These are phyloP conservation scores for Crotalus horridus DNA, from an alignment of 2,113 vertebrate species.

Conservation along the genomic window DNA sequence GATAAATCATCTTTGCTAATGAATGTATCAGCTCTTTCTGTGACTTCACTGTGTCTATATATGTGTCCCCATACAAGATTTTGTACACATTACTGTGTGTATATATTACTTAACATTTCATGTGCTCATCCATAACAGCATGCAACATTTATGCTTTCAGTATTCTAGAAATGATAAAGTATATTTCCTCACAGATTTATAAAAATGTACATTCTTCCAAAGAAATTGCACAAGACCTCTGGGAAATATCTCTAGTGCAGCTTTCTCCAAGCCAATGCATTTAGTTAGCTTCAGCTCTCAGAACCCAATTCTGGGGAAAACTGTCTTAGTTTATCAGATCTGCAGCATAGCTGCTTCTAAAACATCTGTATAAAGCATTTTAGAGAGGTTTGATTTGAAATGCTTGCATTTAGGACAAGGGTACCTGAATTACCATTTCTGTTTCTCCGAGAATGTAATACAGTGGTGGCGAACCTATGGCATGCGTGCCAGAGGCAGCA, in stretches of 20 bases:
- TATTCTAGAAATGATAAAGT: background rate
- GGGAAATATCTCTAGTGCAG: background rate
- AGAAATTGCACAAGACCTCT: background rate
- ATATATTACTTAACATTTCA: background rate
- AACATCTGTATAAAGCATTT: background rate
- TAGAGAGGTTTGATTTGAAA: background rate
- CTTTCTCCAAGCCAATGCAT: background rate
- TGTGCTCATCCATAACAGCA: background rate
- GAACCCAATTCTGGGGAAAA: background rate
- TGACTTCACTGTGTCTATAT: background rate
- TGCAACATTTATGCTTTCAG: background rate
- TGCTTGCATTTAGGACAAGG: background rate
- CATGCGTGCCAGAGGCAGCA: no score
- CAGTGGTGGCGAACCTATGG: no score
- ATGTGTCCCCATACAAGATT: background rate
- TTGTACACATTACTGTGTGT: background rate
- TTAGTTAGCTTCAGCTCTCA: background rate
- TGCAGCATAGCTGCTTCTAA: background rate
- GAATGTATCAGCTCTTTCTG: background rate
- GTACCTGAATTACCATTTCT: background rate
- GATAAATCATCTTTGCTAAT: background rate
- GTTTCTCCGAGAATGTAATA: background rate
- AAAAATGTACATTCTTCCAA: background rate
- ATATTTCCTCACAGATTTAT: background rate
- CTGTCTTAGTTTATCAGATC: background rate